Percentiles rank a stretch among this genome's conserved stretches.
Evolutionary conservation across 1,140 invertebrate species (phyloP).

Genomic region (Lanistes nyassanus): DNA sequence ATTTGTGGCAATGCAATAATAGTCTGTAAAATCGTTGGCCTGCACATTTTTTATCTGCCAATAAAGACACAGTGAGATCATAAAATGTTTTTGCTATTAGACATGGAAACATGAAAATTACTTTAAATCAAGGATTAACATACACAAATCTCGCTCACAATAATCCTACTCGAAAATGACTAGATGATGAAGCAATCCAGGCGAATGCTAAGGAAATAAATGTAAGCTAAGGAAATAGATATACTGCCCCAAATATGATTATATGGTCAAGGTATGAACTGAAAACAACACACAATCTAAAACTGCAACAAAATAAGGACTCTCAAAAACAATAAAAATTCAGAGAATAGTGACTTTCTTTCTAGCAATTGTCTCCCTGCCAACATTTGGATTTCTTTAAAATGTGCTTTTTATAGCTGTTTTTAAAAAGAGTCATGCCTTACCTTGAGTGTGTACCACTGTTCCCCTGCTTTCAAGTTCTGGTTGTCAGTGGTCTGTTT

Average conservation of each 20-base stretch:
- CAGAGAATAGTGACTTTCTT: not conserved
- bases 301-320: not conserved
- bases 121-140: too few species aligned
- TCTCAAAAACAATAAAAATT: not conserved
- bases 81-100: too few species aligned
- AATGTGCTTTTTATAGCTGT: not conserved
- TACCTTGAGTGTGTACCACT: constrained; percentile 53
- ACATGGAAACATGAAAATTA: too few species aligned
- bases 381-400: not conserved
- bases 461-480: constrained; percentile 43
- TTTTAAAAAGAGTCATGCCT: too few species aligned
- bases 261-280: not conserved
- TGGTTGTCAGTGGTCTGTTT: constrained; percentile 51
- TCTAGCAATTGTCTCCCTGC: not conserved
- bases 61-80: too few species aligned
- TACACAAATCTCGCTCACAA: too few species aligned
- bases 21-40: constrained; percentile 56
- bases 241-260: too few species aligned
- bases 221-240: too few species aligned
- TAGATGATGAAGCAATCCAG: too few species aligned
- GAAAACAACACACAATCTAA: not conserved
- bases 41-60: constrained; percentile 50
- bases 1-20: constrained; percentile 52
- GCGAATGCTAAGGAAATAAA: too few species aligned
- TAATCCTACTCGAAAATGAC: too few species aligned